Evolutionary conservation across 2,113 vertebrate genomes (phyloP).

Genomic region (Eulemur macaco): DNA sequence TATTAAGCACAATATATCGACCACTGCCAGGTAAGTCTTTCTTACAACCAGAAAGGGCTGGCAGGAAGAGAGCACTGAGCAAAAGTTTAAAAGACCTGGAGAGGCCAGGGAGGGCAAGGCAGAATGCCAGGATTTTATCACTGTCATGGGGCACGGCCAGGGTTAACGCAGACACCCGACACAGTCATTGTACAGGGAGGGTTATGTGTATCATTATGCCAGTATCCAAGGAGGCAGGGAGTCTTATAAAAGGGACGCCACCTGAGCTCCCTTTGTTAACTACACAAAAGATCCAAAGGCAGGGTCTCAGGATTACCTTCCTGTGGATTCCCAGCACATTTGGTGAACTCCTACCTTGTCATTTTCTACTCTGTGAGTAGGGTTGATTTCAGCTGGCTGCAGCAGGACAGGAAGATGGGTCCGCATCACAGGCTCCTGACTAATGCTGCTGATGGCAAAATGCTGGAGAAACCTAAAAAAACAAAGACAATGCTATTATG

Average conservation of each 20-base stretch:
- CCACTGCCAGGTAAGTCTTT: neutral
- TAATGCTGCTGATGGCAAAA: slow-evolving; percentile 91
- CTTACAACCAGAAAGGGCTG: slow-evolving; percentile 8
- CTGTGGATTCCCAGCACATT: neutral
- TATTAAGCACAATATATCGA: slow-evolving; percentile 4
- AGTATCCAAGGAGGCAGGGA: neutral
- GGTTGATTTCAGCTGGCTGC: slow-evolving; percentile 82
- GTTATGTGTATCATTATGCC: neutral
- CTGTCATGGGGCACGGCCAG: neutral
- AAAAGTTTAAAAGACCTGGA: neutral
- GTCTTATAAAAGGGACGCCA: slow-evolving; percentile 10
- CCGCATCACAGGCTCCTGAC: slow-evolving; percentile 88
- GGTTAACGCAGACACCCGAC: neutral
- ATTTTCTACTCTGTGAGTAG: slow-evolving; percentile 72
- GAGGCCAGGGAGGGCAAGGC: neutral
- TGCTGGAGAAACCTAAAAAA: slow-evolving; percentile 92
- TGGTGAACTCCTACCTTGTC: slow-evolving; percentile 86
- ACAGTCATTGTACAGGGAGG: neutral
- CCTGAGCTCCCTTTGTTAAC: neutral
- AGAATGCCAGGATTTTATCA: neutral
- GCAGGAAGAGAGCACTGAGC: neutral
- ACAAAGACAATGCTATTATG: slow-evolving; percentile 28
- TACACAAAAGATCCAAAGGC: slow-evolving; percentile 1
- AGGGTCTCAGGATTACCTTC: slow-evolving; percentile 3
- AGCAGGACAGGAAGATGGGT: slow-evolving; percentile 90